phyloP scores from a whole-genome alignment of 1,140 invertebrate species.

The Anoplolepis gracilipes region DNA sequence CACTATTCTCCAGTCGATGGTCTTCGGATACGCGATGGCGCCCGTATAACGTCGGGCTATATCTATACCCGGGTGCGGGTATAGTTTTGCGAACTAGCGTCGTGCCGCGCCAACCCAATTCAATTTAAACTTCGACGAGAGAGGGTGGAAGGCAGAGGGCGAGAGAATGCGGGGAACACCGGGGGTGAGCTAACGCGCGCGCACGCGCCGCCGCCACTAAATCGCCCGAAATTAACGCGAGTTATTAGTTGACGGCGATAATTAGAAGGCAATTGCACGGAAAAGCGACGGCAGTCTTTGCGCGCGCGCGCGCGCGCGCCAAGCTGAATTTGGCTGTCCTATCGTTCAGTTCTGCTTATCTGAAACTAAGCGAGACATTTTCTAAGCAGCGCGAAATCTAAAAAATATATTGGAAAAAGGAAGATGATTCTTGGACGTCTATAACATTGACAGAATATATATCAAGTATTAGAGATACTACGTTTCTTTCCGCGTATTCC shows the following conservation, averaged over 20 bases:
- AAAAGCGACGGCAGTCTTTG: slow-evolving; percentile 80
- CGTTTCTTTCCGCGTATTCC: background rate
- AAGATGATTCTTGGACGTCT: background rate
- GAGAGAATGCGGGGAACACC: slow-evolving; percentile 50
- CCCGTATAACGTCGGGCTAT: slow-evolving; percentile 60
- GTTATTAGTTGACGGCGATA: slow-evolving; percentile 85
- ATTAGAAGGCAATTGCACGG: slow-evolving; percentile 85
- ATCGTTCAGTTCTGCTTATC: slow-evolving; percentile 44
- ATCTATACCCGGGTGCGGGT: slow-evolving; percentile 74
- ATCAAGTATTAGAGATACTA: background rate
- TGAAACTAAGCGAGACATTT: background rate
- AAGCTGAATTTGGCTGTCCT: slow-evolving; percentile 63
- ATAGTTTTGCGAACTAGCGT: slow-evolving; percentile 84
- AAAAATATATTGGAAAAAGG: background rate
- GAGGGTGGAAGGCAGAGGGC: slow-evolving; percentile 54
- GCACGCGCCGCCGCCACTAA: slow-evolving; percentile 81
- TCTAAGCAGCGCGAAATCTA: background rate
- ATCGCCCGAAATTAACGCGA: slow-evolving; percentile 85
- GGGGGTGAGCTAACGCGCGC: slow-evolving; percentile 62
- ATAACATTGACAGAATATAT: background rate
- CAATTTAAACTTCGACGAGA: slow-evolving; percentile 85
- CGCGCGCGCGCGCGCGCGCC: slow-evolving; percentile 48
- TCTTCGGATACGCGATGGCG: slow-evolving; percentile 82
- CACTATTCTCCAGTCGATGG: slow-evolving; percentile 84
- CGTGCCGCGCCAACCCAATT: slow-evolving; percentile 83